A percentile compares a stretch with the other conserved stretches of the same genome.
Evolutionary conservation across 1,140 invertebrate species (phyloP).

Genomic region (Vanessa atalanta): DNA sequence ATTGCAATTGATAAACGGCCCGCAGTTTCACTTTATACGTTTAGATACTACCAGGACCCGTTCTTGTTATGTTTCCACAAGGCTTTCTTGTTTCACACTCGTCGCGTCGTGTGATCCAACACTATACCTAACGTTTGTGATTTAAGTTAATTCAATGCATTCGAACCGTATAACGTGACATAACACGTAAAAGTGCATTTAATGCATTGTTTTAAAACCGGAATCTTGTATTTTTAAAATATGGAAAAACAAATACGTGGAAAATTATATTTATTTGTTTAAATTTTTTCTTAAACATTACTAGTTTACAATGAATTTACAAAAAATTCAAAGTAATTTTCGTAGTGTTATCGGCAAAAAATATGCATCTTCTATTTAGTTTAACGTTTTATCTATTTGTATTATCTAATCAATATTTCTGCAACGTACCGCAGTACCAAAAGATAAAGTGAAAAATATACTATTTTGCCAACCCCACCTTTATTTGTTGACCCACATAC

Average conservation of each 20-base stretch:
- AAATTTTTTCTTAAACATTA: too few species aligned
- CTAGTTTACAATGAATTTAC: neutral
- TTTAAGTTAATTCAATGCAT: neutral
- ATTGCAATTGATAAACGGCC: constrained; percentile 69
- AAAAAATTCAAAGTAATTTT: constrained; percentile 29
- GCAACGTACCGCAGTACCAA: constrained; percentile 55
- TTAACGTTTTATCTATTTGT: constrained; percentile 62
- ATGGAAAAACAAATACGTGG: too few species aligned
- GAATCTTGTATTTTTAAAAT: neutral
- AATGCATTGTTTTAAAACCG: neutral
- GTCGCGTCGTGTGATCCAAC: constrained; percentile 23
- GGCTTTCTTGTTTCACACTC: constrained; percentile 66
- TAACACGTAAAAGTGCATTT: neutral
- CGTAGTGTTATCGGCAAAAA: constrained; percentile 47
- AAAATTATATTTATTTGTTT: too few species aligned
- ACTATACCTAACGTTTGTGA: constrained; percentile 15
- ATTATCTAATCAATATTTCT: constrained; percentile 73
- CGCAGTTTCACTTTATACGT: constrained; percentile 68
- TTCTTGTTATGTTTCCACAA: constrained; percentile 63
- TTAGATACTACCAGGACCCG: constrained; percentile 55
- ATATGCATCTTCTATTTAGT: constrained; percentile 75
- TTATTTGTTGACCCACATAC: constrained; percentile 72
- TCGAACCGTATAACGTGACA: neutral
- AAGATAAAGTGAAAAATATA: constrained; percentile 64
- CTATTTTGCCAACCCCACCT: constrained; percentile 69